A percentile compares a stretch with the other conserved stretches of the same genome.
Evolutionary conservation across 1,140 invertebrate species (phyloP).

Genomic region (Ditylenchus dipsaci): DNA sequence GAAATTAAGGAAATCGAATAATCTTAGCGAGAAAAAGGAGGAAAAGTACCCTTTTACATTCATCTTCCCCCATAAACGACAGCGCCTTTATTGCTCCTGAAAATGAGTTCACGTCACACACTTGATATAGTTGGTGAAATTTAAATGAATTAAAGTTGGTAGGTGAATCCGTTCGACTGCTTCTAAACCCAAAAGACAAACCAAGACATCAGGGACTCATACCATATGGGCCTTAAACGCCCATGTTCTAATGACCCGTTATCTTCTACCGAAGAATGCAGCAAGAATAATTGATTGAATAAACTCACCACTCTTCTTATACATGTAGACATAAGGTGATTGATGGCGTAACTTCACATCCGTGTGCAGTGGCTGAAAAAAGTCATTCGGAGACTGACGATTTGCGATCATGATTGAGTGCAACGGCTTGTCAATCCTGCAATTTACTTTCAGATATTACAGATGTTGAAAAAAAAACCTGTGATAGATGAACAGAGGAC

Average conservation of each 20-base stretch:
- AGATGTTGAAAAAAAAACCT: background rate
- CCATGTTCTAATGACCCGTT: background rate
- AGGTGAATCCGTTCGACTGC: slow-evolving; percentile 29
- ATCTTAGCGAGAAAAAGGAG: no score
- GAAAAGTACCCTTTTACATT: no score
- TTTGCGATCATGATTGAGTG: slow-evolving; percentile 49
- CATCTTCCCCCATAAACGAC: no score
- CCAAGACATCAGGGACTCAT: slow-evolving; percentile 26
- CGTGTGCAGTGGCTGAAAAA: slow-evolving; percentile 35
- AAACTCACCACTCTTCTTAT: slow-evolving; percentile 31
- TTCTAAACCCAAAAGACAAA: slow-evolving; percentile 27
- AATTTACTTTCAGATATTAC: background rate
- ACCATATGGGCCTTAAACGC: slow-evolving; percentile 11
- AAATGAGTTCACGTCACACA: no score
- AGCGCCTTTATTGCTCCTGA: no score
- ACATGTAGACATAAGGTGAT: slow-evolving; percentile 42
- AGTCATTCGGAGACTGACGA: slow-evolving; percentile 46
- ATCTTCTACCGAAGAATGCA: background rate
- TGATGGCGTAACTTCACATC: slow-evolving; percentile 27
- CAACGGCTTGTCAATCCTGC: slow-evolving; percentile 29
- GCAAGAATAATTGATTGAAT: slow-evolving; percentile 2
- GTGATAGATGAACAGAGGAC: slow-evolving; percentile 41
- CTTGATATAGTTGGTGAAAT: no score
- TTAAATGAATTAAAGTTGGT: no score
- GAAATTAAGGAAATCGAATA: no score